Conservation (phyloP, 2,888 invertebrate genomes). For the Epirrhoe tristata region DNA sequence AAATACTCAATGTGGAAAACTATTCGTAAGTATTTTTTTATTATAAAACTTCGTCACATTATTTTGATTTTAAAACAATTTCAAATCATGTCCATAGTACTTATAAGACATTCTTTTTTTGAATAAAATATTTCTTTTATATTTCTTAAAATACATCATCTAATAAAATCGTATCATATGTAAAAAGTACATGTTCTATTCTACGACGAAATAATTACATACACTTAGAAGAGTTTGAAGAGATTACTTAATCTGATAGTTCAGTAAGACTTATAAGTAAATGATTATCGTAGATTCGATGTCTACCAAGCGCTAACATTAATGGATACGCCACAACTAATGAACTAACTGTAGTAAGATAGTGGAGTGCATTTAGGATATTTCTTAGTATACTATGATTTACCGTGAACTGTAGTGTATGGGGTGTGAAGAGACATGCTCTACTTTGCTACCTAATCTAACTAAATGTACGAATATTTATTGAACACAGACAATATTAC, state of each 20-base stretch:
- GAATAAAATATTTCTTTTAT: constrained; percentile 45
- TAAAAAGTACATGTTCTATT: constrained; percentile 82
- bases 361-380: constrained; percentile 58
- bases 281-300: constrained; percentile 51
- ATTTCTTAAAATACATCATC: constrained; percentile 64
- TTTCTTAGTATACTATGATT: constrained; percentile 40
- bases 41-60: constrained; percentile 13
- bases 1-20: constrained; percentile 35
- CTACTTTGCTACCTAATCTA: constrained; percentile 40
- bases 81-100: constrained; percentile 39
- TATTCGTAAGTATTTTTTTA: constrained; percentile 23
- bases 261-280: constrained; percentile 50
- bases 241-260: constrained; percentile 54
- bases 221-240: constrained; percentile 57
- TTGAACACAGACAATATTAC: constrained; percentile 78
- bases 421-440: constrained; percentile 41
- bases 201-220: constrained; percentile 74
- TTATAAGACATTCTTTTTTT: constrained; percentile 39
- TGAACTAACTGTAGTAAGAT: constrained; percentile 46
- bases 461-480: constrained; percentile 48
- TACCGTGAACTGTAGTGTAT: constrained; percentile 8
- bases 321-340: constrained; percentile 45
- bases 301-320: constrained; percentile 66
- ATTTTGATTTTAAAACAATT: constrained; percentile 24
- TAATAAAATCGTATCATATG: constrained; percentile 78